Conservation (phyloP, 2,113 vertebrate genomes). For the Excalfactoria chinensis region DNA sequence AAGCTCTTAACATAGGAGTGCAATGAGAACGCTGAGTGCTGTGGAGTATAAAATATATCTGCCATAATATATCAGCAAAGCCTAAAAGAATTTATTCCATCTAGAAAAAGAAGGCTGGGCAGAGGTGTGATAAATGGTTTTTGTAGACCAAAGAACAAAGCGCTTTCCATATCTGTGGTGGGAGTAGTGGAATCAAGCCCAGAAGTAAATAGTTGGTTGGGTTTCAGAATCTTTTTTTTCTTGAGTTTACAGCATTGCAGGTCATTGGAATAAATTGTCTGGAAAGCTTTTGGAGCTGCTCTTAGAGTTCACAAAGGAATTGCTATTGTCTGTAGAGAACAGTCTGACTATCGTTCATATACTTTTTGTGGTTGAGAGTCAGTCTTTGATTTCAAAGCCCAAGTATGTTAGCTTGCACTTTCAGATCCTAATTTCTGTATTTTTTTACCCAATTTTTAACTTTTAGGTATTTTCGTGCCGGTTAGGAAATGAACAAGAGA, state of each 20-base stretch:
- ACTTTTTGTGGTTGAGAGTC: background rate
- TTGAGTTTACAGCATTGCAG: background rate
- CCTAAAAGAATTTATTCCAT: background rate
- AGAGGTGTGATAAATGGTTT: background rate
- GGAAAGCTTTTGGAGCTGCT: background rate
- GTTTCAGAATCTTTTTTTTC: background rate
- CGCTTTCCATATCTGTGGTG: fast-evolving
- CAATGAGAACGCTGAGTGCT: background rate
- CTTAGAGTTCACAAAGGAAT: background rate
- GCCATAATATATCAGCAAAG: background rate
- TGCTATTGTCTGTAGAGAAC: background rate
- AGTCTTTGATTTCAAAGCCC: background rate
- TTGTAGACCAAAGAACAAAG: background rate
- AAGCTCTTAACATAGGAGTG: background rate
- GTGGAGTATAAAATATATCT: no score
- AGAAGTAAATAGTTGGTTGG: background rate
- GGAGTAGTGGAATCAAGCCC: background rate
- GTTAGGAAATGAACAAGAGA: conserved; percentile 94
- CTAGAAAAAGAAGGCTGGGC: background rate
- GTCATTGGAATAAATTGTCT: background rate
- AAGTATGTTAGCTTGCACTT: no score
- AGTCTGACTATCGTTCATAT: background rate
- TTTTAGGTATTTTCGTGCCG: conserved; percentile 94
- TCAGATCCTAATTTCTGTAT: background rate
- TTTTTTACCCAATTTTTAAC: background rate